These are phyloP conservation scores for Charanyca ferruginea DNA, from an alignment of 2,888 invertebrate genomes.

Conservation along the genomic window DNA sequence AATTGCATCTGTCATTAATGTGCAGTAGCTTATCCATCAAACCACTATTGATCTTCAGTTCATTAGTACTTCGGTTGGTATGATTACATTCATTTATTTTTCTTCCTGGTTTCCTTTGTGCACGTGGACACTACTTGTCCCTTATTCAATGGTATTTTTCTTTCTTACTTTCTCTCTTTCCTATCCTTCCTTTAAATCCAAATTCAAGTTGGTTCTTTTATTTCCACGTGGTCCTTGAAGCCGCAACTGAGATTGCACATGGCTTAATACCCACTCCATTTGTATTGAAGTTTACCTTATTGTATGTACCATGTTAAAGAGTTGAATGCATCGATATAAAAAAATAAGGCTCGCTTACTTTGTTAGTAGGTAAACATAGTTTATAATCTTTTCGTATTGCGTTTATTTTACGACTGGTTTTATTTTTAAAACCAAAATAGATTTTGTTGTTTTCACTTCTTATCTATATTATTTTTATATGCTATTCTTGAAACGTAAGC, in stretches of 20 bases:
- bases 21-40: not conserved
- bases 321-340: constrained; percentile 53
- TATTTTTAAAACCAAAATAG: not conserved
- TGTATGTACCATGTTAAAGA: constrained; percentile 18
- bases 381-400: constrained; percentile 5
- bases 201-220: not conserved
- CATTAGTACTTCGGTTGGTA: not conserved
- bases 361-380: constrained; percentile 4
- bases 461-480: not conserved
- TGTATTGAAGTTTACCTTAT: constrained; percentile 24
- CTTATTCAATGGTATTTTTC: not conserved
- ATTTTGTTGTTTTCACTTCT: not conserved
- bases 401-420: constrained; percentile 3
- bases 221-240: constrained; percentile 5
- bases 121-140: not conserved
- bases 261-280: constrained; percentile 18
- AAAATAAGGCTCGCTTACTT: constrained; percentile 38
- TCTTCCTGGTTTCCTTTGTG: not conserved
- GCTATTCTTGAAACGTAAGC: constrained; percentile 29
- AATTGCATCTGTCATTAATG: constrained; percentile 14
- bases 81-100: constrained; percentile 5
- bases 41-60: constrained; percentile 2
- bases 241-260: not conserved
- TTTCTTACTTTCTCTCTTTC: not conserved
- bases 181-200: not conserved